A percentile compares a stretch with the other conserved stretches of the same genome.
Evolutionary conservation across 1,140 invertebrate genomes (phyloP).

Genomic region (Temnothorax curvispinosus): DNA sequence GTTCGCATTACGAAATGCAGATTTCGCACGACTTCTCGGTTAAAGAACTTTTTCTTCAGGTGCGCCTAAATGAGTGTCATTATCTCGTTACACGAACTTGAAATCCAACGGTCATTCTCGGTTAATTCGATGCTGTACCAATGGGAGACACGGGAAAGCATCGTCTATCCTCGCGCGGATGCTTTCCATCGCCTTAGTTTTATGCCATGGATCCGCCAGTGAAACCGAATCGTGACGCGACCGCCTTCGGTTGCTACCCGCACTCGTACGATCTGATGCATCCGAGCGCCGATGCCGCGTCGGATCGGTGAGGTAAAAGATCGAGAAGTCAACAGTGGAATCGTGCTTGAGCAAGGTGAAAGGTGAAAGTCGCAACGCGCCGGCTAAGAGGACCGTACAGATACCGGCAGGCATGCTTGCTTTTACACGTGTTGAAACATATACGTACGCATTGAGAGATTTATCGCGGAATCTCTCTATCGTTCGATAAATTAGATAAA

Average conservation of each 20-base stretch:
- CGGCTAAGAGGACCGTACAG: slow-evolving; percentile 22
- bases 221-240: slow-evolving; percentile 73
- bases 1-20: slow-evolving; percentile 8
- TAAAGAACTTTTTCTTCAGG: background rate
- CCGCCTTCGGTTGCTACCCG: slow-evolving; percentile 2
- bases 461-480: background rate
- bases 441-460: slow-evolving; percentile 31
- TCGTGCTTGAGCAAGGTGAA: slow-evolving; percentile 81
- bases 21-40: background rate
- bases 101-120: slow-evolving; percentile 47
- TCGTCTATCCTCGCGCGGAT: slow-evolving; percentile 11
- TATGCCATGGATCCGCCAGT: slow-evolving; percentile 57
- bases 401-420: slow-evolving; percentile 37
- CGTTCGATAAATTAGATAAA: background rate
- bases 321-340: slow-evolving; percentile 80
- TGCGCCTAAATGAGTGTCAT: slow-evolving; percentile 20
- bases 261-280: slow-evolving; percentile 19
- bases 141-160: slow-evolving; percentile 4
- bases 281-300: slow-evolving; percentile 2
- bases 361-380: slow-evolving; percentile 83
- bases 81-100: slow-evolving; percentile 39
- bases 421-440: slow-evolving; percentile 71
- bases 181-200: slow-evolving; percentile 61
- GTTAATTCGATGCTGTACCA: slow-evolving; percentile 19
- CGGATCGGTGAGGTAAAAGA: slow-evolving; percentile 65